A percentile compares a stretch with the other conserved stretches of the same genome.
Evolutionary conservation across 2,797 vertebrate species (phyloP).

Genomic region (Urosaurus nigricauda): DNA sequence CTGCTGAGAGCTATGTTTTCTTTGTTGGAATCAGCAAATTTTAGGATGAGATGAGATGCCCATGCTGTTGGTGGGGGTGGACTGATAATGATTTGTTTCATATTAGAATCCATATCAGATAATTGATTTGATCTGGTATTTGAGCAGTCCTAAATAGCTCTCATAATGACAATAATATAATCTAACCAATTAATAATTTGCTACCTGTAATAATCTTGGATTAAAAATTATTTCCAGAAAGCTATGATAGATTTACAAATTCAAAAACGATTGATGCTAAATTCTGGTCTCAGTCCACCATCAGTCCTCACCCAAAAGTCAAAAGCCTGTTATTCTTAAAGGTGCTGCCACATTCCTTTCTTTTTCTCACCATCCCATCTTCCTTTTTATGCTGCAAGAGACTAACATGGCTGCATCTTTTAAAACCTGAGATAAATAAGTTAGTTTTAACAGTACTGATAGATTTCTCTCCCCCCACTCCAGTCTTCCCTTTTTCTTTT

Average conservation of each 20-base stretch:
- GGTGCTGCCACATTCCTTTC: no score
- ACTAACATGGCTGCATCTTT: no score
- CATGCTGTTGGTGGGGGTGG: not conserved
- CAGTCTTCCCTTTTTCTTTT: no score
- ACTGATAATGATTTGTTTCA: not conserved
- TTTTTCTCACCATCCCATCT: no score
- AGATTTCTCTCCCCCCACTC: no score
- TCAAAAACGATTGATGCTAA: not conserved
- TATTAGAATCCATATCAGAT: not conserved
- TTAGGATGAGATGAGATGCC: not conserved
- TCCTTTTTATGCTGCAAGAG: no score
- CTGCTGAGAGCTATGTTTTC: rapidly evolving
- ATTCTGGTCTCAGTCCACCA: not conserved
- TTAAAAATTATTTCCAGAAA: no score
- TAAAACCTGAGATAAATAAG: no score
- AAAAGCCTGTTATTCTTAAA: no score
- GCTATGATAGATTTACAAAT: no score
- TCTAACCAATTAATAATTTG: not conserved
- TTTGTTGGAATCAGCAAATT: not conserved
- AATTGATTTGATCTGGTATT: not conserved
- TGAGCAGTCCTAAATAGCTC: not conserved
- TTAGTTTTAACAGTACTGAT: no score
- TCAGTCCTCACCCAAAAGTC: no score
- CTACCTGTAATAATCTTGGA: not conserved
- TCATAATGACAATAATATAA: not conserved